phyloP scores from a whole-genome alignment of 2,797 vertebrate species.

The Coregonus suidteri region DNA sequence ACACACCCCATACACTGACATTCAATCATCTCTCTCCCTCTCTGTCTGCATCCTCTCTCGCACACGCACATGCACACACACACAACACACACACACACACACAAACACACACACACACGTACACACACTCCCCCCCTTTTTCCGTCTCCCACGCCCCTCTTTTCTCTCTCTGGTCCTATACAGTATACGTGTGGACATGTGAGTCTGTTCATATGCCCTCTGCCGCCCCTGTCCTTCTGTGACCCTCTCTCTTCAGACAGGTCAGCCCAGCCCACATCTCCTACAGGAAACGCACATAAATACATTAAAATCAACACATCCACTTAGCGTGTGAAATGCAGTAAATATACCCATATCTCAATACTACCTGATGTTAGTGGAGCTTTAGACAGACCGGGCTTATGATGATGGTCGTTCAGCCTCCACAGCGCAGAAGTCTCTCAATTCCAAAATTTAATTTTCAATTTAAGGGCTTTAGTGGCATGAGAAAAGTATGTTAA shows the following conservation, averaged over 20 bases:
- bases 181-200: neutral
- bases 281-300: neutral
- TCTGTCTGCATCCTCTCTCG: constrained; percentile 22
- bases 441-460: no score
- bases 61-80: neutral
- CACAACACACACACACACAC: neutral
- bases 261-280: neutral
- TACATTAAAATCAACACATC: neutral
- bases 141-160: constrained; percentile 14
- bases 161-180: constrained; percentile 1
- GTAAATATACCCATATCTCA: neutral
- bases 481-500: no score
- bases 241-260: neutral
- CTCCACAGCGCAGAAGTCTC: neutral
- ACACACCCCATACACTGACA: constrained; percentile 4
- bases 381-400: neutral
- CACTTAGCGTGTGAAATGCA: neutral
- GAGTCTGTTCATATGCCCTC: neutral
- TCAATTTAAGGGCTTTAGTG: no score
- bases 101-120: neutral
- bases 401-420: neutral
- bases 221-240: neutral
- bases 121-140: constrained; percentile 10
- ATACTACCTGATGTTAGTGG: neutral
- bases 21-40: constrained; percentile 13